Percentiles rank a stretch among this genome's conserved stretches.
phyloP scores from a whole-genome alignment of 2,888 invertebrate species.

The Xestia xanthographa region DNA sequence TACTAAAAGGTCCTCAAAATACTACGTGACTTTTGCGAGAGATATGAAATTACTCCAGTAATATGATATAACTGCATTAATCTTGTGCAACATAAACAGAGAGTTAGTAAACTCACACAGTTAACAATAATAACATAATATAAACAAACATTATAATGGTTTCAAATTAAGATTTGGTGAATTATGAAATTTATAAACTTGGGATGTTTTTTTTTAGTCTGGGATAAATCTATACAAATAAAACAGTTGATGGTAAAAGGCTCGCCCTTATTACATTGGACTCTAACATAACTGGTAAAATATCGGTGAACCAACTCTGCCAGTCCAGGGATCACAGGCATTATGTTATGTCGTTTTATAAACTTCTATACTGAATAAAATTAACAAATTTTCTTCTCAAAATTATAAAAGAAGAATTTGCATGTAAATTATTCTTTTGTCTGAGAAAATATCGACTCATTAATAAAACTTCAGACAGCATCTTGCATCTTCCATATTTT shows the following conservation, averaged over 20 bases:
- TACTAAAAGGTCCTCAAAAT: conserved; percentile 31
- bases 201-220: too few species aligned
- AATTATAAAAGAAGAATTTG: conserved; percentile 2
- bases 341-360: too few species aligned
- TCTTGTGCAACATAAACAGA: background rate
- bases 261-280: background rate
- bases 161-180: background rate
- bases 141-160: background rate
- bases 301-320: too few species aligned
- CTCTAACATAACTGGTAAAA: background rate
- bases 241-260: background rate
- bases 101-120: background rate
- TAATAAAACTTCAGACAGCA: conserved; percentile 42
- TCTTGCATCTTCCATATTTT: conserved; percentile 48
- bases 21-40: conserved; percentile 34
- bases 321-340: too few species aligned
- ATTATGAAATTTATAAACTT: background rate
- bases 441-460: conserved; percentile 17
- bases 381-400: background rate
- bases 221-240: too few species aligned
- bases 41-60: conserved; percentile 13
- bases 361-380: background rate
- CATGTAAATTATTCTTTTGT: conserved; percentile 32
- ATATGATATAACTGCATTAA: background rate
- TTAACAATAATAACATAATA: background rate